phyloP scores from a whole-genome alignment of 2,113 vertebrate genomes.

The Pheucticus melanocephalus region DNA sequence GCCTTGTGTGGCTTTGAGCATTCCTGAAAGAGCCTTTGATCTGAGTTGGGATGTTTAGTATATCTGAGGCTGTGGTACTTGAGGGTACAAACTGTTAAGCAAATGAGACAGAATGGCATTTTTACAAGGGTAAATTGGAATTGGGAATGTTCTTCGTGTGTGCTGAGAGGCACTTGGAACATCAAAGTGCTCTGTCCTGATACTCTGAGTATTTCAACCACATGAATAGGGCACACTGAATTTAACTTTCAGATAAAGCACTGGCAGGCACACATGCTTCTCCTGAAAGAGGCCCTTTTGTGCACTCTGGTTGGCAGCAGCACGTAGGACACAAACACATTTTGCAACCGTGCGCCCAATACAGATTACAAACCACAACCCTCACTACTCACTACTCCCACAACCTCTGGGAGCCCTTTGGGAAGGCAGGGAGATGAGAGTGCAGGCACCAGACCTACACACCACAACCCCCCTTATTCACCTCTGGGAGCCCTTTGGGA shows the following conservation, averaged over 20 bases:
- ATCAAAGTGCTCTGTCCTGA: neutral
- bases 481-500: neutral
- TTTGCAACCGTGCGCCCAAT: neutral
- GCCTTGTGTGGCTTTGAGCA: neutral
- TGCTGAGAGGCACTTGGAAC: neutral
- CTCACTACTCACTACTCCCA: accelerated
- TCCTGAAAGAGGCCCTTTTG: neutral
- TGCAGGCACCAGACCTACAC: neutral
- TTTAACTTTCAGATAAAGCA: neutral
- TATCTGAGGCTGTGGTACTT: neutral
- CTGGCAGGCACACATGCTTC: neutral
- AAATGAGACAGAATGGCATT: neutral
- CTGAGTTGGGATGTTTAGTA: neutral
- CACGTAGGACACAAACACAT: neutral
- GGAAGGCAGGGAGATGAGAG: neutral
- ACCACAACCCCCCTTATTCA: accelerated
- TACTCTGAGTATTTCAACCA: neutral
- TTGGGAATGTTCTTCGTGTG: neutral
- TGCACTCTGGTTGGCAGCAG: neutral
- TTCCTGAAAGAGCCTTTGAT: slow-evolving; percentile 14
- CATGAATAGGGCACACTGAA: neutral
- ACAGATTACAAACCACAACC: neutral
- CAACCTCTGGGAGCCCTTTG: neutral
- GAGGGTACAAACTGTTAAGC: neutral
- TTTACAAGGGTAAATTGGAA: neutral